These are phyloP conservation scores for Chironomus riparius DNA, from an alignment of 2,888 invertebrate species.

Conservation along the genomic window DNA sequence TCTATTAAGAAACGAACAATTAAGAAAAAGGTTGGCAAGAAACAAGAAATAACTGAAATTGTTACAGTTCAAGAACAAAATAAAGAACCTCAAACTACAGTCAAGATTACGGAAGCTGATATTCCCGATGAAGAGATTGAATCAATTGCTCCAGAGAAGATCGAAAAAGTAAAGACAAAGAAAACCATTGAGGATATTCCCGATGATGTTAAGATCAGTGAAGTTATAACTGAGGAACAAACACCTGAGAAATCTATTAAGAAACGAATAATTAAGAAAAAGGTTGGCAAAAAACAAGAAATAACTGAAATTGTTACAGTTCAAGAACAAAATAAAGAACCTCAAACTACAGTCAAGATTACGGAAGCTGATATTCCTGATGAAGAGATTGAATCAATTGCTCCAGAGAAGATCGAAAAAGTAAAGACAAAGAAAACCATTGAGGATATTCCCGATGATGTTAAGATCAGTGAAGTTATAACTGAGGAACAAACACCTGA, in stretches of 20 bases:
- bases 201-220: slow-evolving; percentile 33
- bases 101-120: slow-evolving; percentile 37
- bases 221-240: slow-evolving; percentile 33
- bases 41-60: slow-evolving; percentile 35
- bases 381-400: slow-evolving; percentile 30
- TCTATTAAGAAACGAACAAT: too few relatives aligned
- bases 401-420: slow-evolving; percentile 3
- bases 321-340: slow-evolving; percentile 40
- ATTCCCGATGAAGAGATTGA: slow-evolving; percentile 33
- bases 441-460: slow-evolving; percentile 36
- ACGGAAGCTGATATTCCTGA: slow-evolving; percentile 37
- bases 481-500: slow-evolving; percentile 34
- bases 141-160: not conserved
- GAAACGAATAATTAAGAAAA: slow-evolving; percentile 38
- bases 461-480: slow-evolving; percentile 30
- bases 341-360: slow-evolving; percentile 42
- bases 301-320: slow-evolving; percentile 41
- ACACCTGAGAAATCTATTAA: slow-evolving; percentile 32
- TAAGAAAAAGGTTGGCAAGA: too few relatives aligned
- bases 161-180: not conserved
- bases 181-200: slow-evolving; percentile 33
- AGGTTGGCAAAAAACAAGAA: slow-evolving; percentile 37
- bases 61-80: slow-evolving; percentile 40
- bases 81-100: slow-evolving; percentile 32
- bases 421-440: slow-evolving; percentile 26